phyloP scores from a whole-genome alignment of 2,797 vertebrate species.

The Cyprinella venusta region DNA sequence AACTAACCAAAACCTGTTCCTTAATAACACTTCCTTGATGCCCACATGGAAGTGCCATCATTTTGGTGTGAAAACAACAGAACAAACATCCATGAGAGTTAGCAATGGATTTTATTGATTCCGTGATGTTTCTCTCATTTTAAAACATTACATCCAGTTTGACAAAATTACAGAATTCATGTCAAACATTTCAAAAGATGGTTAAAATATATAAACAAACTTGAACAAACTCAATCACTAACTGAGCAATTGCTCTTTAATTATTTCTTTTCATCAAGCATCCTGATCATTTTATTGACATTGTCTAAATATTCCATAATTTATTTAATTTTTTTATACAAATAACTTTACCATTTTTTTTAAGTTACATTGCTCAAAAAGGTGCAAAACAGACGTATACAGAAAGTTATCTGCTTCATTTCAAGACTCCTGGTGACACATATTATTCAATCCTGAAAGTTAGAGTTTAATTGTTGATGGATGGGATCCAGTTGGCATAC shows the following conservation, averaged over 20 bases:
- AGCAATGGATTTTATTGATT: constrained; percentile 2
- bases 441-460: not conserved
- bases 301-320: not conserved
- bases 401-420: not conserved
- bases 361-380: not conserved
- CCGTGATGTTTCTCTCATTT: not conserved
- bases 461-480: not conserved
- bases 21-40: not conserved
- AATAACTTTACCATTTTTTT: not conserved
- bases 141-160: not conserved
- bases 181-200: not conserved
- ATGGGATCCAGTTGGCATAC: not conserved
- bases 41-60: too few relatives aligned
- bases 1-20: not conserved
- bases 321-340: not conserved
- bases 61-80: not conserved
- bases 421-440: not conserved
- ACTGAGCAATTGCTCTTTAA: not conserved
- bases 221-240: not conserved
- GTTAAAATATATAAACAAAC: not conserved
- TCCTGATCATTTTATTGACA: not conserved
- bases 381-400: not conserved
- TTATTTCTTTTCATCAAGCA: not conserved
- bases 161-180: not conserved
- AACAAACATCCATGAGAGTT: not conserved